These are phyloP conservation scores for Pelosia muscerda DNA, from an alignment of 2,888 invertebrate genomes.

Conservation along the genomic window DNA sequence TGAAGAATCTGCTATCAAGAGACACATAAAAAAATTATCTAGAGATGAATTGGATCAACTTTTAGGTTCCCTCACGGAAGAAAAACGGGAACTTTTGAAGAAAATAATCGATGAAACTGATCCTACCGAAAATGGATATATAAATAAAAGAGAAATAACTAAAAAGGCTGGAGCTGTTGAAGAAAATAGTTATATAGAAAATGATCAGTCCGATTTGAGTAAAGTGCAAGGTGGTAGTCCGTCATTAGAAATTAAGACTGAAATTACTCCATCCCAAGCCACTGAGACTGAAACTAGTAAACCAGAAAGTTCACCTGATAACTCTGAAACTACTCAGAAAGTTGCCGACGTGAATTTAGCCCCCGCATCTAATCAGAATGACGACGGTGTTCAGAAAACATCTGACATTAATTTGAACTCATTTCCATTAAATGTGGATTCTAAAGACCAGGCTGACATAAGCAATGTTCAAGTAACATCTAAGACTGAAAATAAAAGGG, in stretches of 20 bases:
- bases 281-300: conserved; percentile 61
- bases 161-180: conserved; percentile 79
- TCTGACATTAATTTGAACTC: conserved; percentile 48
- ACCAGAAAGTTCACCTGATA: conserved; percentile 55
- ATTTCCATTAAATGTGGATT: conserved; percentile 41
- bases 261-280: conserved; percentile 51
- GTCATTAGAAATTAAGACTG: conserved; percentile 56
- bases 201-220: conserved; percentile 67
- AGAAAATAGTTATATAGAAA: conserved; percentile 72
- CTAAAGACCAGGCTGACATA: conserved; percentile 53
- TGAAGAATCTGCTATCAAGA: conserved; percentile 75
- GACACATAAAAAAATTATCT: conserved; percentile 76
- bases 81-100: conserved; percentile 74
- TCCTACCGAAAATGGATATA: conserved; percentile 45
- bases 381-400: conserved; percentile 49
- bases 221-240: conserved; percentile 67
- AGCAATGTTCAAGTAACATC: conserved; percentile 48
- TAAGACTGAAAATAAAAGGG: conserved; percentile 74
- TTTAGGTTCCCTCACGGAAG: conserved; percentile 73
- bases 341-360: conserved; percentile 51
- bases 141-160: conserved; percentile 80
- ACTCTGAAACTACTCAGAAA: conserved; percentile 58
- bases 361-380: conserved; percentile 37
- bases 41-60: conserved; percentile 74
- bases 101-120: conserved; percentile 71